These are phyloP conservation scores for Drosophila mercatorum DNA, from an alignment of 2,888 invertebrate species.

Conservation along the genomic window DNA sequence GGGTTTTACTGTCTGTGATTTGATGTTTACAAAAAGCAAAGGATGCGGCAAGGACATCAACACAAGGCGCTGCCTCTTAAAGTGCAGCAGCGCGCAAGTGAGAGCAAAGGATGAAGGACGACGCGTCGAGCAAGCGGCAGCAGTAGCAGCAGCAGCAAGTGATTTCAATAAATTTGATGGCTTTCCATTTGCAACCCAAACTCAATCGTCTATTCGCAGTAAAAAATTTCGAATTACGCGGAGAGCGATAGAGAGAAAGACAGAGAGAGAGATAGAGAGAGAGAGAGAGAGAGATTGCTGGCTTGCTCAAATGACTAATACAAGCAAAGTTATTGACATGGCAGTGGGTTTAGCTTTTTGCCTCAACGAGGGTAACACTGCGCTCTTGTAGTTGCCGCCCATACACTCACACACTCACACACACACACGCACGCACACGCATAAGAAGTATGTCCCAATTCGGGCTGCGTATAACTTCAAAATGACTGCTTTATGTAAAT, in stretches of 20 bases:
- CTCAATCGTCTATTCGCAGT: conserved; percentile 79
- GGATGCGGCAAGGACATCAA: conserved; percentile 66
- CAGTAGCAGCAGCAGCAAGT: conserved; percentile 71
- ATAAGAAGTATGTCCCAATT: conserved; percentile 61
- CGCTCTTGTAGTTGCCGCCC: conserved; percentile 26
- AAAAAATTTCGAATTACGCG: conserved; percentile 80
- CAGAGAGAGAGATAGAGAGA: conserved; percentile 19
- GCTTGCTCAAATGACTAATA: conserved; percentile 78
- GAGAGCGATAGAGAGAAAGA: conserved; percentile 21
- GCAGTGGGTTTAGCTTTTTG: conserved; percentile 71
- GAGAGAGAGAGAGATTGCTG: conserved; percentile 29
- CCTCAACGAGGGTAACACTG: conserved; percentile 67
- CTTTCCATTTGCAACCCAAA: conserved; percentile 82
- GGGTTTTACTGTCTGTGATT: conserved; percentile 77
- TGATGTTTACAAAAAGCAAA: conserved; percentile 77
- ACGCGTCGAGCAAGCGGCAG: conserved; percentile 31
- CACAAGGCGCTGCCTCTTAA: conserved; percentile 32
- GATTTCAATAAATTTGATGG: conserved; percentile 85
- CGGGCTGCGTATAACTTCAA: conserved; percentile 81
- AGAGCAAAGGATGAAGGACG: conserved; percentile 35
- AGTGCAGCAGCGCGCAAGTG: conserved; percentile 29
- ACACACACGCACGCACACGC: conserved; percentile 19
- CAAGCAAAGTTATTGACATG: conserved; percentile 79
- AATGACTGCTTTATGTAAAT: conserved; percentile 83
- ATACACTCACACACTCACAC: conserved; percentile 16